These are phyloP conservation scores for Camponotus vicinus DNA, from an alignment of 1,140 invertebrate genomes.

Conservation along the genomic window DNA sequence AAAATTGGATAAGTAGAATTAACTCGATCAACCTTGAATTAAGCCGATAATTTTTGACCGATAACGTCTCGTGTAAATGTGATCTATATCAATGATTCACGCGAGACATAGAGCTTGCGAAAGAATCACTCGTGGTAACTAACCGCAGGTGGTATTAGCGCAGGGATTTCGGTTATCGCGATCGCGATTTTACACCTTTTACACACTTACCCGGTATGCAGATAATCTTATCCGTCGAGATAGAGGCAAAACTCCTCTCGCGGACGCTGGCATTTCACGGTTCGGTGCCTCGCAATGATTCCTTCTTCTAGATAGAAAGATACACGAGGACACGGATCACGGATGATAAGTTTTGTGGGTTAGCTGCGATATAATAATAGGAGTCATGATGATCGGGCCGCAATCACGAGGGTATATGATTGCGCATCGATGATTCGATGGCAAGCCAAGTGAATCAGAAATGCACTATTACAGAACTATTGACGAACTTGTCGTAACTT, in stretches of 20 bases:
- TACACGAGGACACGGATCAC: constrained; percentile 31
- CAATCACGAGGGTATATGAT: constrained; percentile 61
- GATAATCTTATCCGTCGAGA: constrained; percentile 41
- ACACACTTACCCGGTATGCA: constrained; percentile 2
- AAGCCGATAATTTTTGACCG: background rate
- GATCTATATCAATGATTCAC: constrained; percentile 2
- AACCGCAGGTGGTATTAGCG: constrained; percentile 33
- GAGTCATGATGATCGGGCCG: constrained; percentile 60
- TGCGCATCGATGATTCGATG: constrained; percentile 54
- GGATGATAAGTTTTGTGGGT: constrained; percentile 57
- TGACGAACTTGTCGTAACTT: constrained; percentile 33
- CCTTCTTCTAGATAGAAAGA: background rate
- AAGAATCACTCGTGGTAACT: background rate
- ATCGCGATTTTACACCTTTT: constrained; percentile 35
- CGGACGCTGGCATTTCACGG: constrained; percentile 53
- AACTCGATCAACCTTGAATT: background rate
- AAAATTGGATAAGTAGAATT: too few species aligned
- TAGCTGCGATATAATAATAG: constrained; percentile 63
- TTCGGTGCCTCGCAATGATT: constrained; percentile 45
- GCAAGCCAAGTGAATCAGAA: constrained; percentile 46
- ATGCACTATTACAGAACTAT: constrained; percentile 23
- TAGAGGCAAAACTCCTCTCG: background rate
- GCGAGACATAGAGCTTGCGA: background rate
- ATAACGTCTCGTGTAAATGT: background rate
- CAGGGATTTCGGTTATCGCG: background rate